Base-by-base conservation (phyloP, 2,888 invertebrate species). In the Caenorhabditis sp. region DNA sequence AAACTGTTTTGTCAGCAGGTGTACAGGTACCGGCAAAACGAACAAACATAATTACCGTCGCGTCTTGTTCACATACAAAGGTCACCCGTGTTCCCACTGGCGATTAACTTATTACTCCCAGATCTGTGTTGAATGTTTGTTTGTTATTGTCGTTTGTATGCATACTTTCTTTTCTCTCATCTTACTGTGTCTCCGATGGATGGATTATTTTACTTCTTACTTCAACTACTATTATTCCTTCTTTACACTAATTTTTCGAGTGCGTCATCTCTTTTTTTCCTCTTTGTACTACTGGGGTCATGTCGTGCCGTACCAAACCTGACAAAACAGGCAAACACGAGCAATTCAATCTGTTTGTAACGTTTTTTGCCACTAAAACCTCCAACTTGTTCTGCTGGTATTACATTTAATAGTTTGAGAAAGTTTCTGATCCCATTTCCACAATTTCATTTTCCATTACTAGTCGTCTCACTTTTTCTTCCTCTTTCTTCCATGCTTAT, bases 21-120 rank as follows among this genome's bases (percentile, higher is more conserved):
- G n/a, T 20, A 44, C 18, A n/a, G 24, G 32, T 32, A 32, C 32
- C 8, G 20, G 60, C 53, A n/a, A n/a, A n/a, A n/a, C n/a, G 65
- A 67, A 60, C 67, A 67, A 18, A 53, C 67, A 67, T 67, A 76
- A 76, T 76, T 76, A 76, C 67, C 32, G 24, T 20, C n/a, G 26
- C 20, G 18, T 51, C 20, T n/a, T 40, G 6, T 50, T 18, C 55
- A 32, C 20, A 58, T 6, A 72, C 72, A 67, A 61, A 67, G 76
- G 76, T 67, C 74, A 67, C 26, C 47, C 44, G 28, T 56, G 56
- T 72, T 72, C 64, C 72, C 67, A 53, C 40, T 20, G 18, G 28
- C 76, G 67, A 76, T 76, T 76, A 67, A 67, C 67, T 76, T 76
- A 76, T 76, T 76, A 67, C 64, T 74, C 40, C 62, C 44, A 44